These are phyloP conservation scores for Melipona quadrifasciata DNA, from an alignment of 1,140 invertebrate species.

Conservation along the genomic window DNA sequence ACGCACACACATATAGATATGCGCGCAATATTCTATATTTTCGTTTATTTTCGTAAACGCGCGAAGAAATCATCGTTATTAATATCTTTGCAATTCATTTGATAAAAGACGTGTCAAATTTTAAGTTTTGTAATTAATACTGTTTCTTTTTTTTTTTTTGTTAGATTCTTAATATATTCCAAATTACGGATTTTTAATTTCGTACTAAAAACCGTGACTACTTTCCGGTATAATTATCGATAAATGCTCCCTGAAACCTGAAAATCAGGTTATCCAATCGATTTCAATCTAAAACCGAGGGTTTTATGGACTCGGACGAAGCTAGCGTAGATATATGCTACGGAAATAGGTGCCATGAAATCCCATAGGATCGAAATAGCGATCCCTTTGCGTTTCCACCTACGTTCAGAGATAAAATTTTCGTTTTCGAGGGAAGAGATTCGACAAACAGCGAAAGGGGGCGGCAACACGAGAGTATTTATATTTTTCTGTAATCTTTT, in stretches of 20 bases:
- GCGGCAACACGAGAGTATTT: constrained; percentile 14
- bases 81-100: too few relatives aligned
- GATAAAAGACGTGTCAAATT: too few relatives aligned
- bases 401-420: constrained; percentile 37
- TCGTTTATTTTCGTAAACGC: background rate
- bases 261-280: constrained; percentile 41
- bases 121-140: background rate
- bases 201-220: constrained; percentile 7
- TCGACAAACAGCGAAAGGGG: background rate
- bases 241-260: constrained; percentile 18
- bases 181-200: background rate
- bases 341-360: constrained; percentile 46
- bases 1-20: too few relatives aligned
- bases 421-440: constrained; percentile 5
- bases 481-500: constrained; percentile 33
- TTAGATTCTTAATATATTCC: background rate
- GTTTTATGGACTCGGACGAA: constrained; percentile 59
- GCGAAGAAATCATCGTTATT: background rate
- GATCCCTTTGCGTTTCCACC: constrained; percentile 48
- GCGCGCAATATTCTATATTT: background rate
- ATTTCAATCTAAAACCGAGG: constrained; percentile 60
- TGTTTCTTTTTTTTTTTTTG: background rate
- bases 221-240: constrained; percentile 41
- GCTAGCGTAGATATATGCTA: constrained; percentile 2
- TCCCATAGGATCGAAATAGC: constrained; percentile 18